Percentiles rank a stretch among this genome's conserved stretches.
These are phyloP conservation scores for Origma solitaria DNA, from an alignment of 2,113 vertebrate genomes.

Conservation along the genomic window DNA sequence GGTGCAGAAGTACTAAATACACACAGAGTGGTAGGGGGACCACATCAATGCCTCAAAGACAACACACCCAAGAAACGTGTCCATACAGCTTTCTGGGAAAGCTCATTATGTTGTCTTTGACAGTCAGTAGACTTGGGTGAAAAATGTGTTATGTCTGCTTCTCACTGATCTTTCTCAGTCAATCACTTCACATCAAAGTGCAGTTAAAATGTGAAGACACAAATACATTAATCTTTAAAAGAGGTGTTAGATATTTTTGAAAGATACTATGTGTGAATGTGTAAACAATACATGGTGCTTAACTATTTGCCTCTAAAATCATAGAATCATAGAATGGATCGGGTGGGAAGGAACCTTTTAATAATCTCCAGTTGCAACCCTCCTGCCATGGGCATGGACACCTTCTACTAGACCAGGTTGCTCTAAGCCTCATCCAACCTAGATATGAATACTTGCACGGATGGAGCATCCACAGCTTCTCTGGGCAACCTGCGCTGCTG, in stretches of 20 bases:
- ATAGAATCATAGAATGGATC: background rate
- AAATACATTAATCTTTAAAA: background rate
- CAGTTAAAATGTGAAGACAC: background rate
- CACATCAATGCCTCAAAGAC: background rate
- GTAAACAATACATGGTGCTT: background rate
- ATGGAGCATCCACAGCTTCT: background rate
- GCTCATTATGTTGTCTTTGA: background rate
- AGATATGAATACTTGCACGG: background rate
- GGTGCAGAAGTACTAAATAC: background rate
- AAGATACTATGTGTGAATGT: background rate
- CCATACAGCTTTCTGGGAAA: background rate
- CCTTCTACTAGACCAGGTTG: background rate
- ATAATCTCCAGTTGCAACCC: background rate
- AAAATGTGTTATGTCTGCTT: background rate
- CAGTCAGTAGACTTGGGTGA: background rate
- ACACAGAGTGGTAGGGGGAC: background rate
- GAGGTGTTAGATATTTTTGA: background rate
- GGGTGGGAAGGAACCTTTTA: background rate
- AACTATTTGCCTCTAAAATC: background rate
- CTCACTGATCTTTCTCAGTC: background rate
- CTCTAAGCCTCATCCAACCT: background rate
- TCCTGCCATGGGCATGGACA: background rate
- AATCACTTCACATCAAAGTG: background rate
- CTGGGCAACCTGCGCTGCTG: accelerated
- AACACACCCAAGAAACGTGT: background rate